phyloP scores from a whole-genome alignment of 1,140 invertebrate genomes.

The Heliconius nattereri region DNA sequence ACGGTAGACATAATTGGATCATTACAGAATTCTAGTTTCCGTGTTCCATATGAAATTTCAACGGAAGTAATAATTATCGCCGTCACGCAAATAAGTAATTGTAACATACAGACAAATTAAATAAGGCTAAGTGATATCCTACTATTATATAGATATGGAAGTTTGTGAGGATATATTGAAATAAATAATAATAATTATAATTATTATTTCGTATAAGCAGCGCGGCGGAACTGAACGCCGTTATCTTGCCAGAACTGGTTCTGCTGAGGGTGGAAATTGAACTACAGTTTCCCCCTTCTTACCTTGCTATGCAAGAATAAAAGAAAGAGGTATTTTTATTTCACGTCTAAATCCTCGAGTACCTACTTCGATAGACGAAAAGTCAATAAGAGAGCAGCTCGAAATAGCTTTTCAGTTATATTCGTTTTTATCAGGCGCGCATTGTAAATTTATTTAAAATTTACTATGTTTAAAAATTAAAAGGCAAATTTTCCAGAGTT shows the following conservation, averaged over 20 bases:
- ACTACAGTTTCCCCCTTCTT: no score
- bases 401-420: neutral
- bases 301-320: no score
- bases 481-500: neutral
- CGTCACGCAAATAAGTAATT: conserved; percentile 71
- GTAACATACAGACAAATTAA: conserved; percentile 28
- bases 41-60: conserved; percentile 54
- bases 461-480: neutral
- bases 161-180: no score
- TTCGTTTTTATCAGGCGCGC: neutral
- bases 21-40: conserved; percentile 60
- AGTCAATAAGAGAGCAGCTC: neutral
- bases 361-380: neutral
- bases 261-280: no score
- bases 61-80: conserved; percentile 61
- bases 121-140: neutral
- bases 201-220: no score
- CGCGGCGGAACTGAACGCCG: no score
- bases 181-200: no score
- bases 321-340: neutral
- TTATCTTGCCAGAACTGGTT: no score
- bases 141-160: no score
- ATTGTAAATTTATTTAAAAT: neutral
- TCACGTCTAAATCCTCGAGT: neutral
- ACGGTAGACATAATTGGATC: conserved; percentile 56